phyloP scores from a whole-genome alignment of 2,888 invertebrate genomes.

The Zelleria hepariella region DNA sequence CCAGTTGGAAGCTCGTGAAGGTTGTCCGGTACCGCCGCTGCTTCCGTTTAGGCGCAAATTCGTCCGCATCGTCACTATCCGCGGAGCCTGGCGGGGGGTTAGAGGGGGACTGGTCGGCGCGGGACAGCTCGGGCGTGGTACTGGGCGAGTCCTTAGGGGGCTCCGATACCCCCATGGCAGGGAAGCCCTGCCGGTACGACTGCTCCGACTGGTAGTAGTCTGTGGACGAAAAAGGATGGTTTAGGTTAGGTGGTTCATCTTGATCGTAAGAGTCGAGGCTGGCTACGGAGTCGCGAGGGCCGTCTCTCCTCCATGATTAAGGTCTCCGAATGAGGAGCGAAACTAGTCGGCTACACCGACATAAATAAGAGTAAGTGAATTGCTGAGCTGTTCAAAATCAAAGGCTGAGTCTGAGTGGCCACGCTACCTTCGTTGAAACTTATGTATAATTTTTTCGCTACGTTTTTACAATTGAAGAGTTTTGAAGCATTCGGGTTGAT shows the following conservation, averaged over 20 bases:
- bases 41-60: slow-evolving; percentile 89
- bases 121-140: slow-evolving; percentile 54
- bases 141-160: slow-evolving; percentile 51
- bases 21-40: slow-evolving; percentile 94
- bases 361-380: too few species aligned
- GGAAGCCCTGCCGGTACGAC: slow-evolving; percentile 42
- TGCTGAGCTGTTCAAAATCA: too few species aligned
- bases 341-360: too few species aligned
- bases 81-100: slow-evolving; percentile 72
- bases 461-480: too few species aligned
- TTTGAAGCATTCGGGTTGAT: too few species aligned
- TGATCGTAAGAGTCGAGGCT: too few species aligned
- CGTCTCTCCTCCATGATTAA: too few species aligned
- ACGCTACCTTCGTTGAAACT: too few species aligned
- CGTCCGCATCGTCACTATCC: slow-evolving; percentile 79
- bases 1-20: slow-evolving; percentile 94
- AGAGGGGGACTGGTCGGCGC: slow-evolving; percentile 54
- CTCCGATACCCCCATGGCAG: slow-evolving; percentile 55
- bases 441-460: too few species aligned
- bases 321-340: too few species aligned
- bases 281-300: too few species aligned
- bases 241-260: background rate
- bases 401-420: too few species aligned
- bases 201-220: slow-evolving; percentile 55
- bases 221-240: slow-evolving; percentile 27